Base-by-base conservation (phyloP, 2,888 invertebrate species). In the Lithophane semibrunnea region DNA sequence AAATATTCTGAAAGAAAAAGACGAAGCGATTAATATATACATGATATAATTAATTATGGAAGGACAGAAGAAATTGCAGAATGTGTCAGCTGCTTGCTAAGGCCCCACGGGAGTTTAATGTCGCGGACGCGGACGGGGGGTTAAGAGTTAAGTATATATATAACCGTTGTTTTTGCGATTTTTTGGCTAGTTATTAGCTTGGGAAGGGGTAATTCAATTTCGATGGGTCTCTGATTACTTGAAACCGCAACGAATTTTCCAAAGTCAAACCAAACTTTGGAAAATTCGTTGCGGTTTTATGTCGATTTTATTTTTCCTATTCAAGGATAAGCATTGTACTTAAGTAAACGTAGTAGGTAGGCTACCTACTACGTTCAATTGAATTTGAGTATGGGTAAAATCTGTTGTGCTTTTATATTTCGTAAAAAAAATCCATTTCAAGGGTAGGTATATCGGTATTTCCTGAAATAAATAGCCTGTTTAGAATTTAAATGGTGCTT, bases 1-100 rank as follows among this genome's bases (percentile, higher is more conserved):
- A 77, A 81, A 65, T 78, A 74, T 84, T 88, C 88, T 92, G 92
- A 88, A 88, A 86, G 77, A 88, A 88, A 90, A 85, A 84, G 54
- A 78, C 16, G 60, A 52, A 54, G 58, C 71, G 66, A 80, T 72
- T 83, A 83, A 82, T 80, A 77, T 78, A 80, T 72, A 70, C 80
- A 79, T 75, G 77, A 77, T 73, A 64, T 70, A 80, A 77, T 81
- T 86, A 86, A 86, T 86, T 84, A 79, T 49, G 42, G 49, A 60
- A 12, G n/a, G 21, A 29, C n/a, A 58, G 58, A 80, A 79, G 77
- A 75, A 78, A 63, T 63, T 21, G 21, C 42, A 75, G 79, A 76
- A 84, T 86, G 79, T 79, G 68, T 66, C 86, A 86, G 79, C 86
- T 86, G 85, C 49, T 65, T 18, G 16, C n/a, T 42, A 18, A 16